Conservation (phyloP, 2,113 vertebrate genomes). For the Periophthalmodon schlosseri region DNA sequence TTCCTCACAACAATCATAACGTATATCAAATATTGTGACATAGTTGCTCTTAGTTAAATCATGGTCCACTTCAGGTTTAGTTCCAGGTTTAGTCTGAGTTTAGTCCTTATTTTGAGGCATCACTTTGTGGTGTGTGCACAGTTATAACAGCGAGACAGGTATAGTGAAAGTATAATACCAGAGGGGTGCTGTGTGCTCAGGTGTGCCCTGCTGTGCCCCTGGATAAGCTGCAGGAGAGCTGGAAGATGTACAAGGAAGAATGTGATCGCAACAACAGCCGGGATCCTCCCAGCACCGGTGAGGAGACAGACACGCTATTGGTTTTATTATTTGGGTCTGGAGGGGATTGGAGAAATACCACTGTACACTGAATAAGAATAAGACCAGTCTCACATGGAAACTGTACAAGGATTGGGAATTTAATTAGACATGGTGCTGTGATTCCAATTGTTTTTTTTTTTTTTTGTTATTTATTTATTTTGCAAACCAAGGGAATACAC, state of each 20-base stretch:
- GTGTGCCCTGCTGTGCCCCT: slow-evolving; percentile 63
- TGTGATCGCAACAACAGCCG: slow-evolving; percentile 72
- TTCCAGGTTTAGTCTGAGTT: background rate
- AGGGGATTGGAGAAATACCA: background rate
- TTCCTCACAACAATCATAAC: too few relatives aligned
- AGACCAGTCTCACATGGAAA: background rate
- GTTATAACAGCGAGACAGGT: background rate
- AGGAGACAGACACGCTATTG: slow-evolving; percentile 23
- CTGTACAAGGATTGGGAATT: background rate
- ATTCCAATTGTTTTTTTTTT: background rate
- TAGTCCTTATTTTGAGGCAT: background rate
- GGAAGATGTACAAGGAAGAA: slow-evolving; percentile 72
- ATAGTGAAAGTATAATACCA: background rate
- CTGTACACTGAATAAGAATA: background rate
- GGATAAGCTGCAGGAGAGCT: slow-evolving; percentile 69
- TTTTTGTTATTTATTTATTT: background rate
- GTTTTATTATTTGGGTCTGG: background rate
- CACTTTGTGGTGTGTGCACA: too few relatives aligned
- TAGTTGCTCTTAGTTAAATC: too few relatives aligned
- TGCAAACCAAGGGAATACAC: background rate
- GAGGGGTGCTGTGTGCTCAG: slow-evolving; percentile 41
- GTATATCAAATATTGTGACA: too few relatives aligned
- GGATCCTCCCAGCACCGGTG: slow-evolving; percentile 63
- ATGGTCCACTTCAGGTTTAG: too few relatives aligned
- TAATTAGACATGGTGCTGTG: background rate